Conservation (phyloP, 2,797 vertebrate species). For the Nasua narica region DNA sequence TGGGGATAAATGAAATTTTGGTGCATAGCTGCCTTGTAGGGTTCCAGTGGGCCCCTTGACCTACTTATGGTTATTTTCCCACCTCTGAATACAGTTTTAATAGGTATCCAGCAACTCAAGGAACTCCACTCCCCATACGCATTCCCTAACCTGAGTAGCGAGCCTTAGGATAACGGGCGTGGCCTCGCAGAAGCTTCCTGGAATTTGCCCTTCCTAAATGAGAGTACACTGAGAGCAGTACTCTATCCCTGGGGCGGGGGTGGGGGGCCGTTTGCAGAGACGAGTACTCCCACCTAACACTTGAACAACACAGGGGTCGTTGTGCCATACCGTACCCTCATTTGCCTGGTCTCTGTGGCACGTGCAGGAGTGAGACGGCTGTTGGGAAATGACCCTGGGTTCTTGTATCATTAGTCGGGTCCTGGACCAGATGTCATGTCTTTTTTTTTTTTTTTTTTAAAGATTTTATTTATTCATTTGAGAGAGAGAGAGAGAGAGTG, state of each 20-base stretch:
- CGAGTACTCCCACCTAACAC: not conserved
- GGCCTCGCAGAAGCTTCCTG: not conserved
- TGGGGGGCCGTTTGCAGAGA: not conserved
- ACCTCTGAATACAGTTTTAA: not conserved
- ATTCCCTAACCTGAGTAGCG: not conserved
- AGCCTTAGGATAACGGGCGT: not conserved
- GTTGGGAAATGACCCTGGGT: not conserved
- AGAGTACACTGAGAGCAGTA: not conserved
- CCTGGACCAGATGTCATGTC: not conserved
- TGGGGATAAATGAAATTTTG: not conserved
- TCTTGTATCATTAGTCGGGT: not conserved
- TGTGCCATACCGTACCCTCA: not conserved
- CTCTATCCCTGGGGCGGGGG: too few relatives aligned
- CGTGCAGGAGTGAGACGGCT: not conserved
- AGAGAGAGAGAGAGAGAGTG: too few relatives aligned
- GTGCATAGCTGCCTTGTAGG: not conserved
- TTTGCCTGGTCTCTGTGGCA: not conserved
- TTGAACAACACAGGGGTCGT: not conserved
- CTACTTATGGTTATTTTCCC: not conserved
- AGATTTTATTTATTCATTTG: too few relatives aligned
- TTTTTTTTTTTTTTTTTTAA: too few relatives aligned
- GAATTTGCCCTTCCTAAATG: not conserved
- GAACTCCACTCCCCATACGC: not conserved
- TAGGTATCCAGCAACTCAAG: not conserved
- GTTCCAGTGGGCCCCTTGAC: not conserved